A percentile compares a stretch with the other conserved stretches of the same genome.
Conservation (phyloP, 2,113 vertebrate species). For the Polypterus senegalus region DNA sequence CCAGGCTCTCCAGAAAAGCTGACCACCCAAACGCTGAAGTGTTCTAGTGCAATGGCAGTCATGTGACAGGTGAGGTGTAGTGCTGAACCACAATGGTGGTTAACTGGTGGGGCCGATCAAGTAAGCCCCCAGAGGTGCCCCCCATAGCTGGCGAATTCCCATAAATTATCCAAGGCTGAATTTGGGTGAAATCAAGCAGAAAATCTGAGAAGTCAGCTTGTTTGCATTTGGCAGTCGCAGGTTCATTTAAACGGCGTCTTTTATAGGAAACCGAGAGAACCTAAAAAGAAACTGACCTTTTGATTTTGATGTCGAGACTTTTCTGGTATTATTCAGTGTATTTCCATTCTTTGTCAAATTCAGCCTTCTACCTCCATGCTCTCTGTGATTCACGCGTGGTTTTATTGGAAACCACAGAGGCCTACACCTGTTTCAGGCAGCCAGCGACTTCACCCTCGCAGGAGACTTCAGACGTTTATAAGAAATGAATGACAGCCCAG, state of each 20-base stretch:
- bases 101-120: too few species aligned
- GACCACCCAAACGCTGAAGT: too few species aligned
- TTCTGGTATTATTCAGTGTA: slow-evolving; percentile 18
- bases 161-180: too few species aligned
- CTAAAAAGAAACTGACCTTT: slow-evolving; percentile 14
- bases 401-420: slow-evolving; percentile 11
- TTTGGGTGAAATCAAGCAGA: too few species aligned
- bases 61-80: too few species aligned
- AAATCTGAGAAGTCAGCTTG: too few species aligned
- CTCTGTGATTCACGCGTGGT: slow-evolving; percentile 11
- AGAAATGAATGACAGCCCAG: slow-evolving; percentile 21
- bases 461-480: slow-evolving; percentile 24
- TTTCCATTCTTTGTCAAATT: slow-evolving; percentile 19
- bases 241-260: slow-evolving; percentile 41
- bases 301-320: slow-evolving; percentile 7
- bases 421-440: not conserved
- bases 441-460: slow-evolving; percentile 9
- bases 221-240: slow-evolving; percentile 20
- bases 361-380: slow-evolving; percentile 6
- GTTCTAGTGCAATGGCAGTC: too few species aligned
- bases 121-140: too few species aligned
- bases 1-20: too few species aligned
- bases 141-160: too few species aligned
- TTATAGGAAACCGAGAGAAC: slow-evolving; percentile 53
- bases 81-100: too few species aligned